Evolutionary conservation across 2,113 vertebrate genomes (phyloP).

Genomic region (Entelurus aequoreus): DNA sequence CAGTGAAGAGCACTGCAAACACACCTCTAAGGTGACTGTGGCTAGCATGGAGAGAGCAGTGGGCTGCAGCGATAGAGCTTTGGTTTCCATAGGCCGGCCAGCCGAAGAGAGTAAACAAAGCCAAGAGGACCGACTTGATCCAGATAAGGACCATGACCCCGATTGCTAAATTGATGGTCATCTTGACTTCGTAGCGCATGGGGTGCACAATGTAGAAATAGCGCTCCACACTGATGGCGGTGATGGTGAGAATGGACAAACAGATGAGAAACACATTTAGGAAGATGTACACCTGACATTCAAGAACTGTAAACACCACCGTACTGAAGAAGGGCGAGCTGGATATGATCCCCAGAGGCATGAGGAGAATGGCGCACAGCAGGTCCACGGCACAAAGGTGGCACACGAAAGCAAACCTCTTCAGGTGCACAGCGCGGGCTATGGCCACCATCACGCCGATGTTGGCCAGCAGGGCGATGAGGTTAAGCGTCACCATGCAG

Average conservation of each 20-base stretch:
- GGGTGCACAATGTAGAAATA: conserved; percentile 92
- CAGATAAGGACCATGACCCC: conserved; percentile 79
- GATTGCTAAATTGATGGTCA: conserved; percentile 79
- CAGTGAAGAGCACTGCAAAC: conserved; percentile 82
- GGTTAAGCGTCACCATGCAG: conserved; percentile 81
- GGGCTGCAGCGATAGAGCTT: conserved; percentile 76
- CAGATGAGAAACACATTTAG: conserved; percentile 87
- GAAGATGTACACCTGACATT: conserved; percentile 84
- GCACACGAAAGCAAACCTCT: conserved; percentile 84
- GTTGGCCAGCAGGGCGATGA: conserved; percentile 83
- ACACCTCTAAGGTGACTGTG: conserved; percentile 75
- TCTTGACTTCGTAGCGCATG: conserved; percentile 84
- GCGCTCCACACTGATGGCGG: conserved; percentile 85
- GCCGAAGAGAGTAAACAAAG: conserved; percentile 75
- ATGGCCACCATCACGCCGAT: conserved; percentile 80
- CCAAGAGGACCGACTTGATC: conserved; percentile 77
- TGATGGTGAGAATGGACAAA: conserved; percentile 86
- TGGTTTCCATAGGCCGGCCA: conserved; percentile 73
- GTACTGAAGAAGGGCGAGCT: conserved; percentile 82
- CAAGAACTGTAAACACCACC: conserved; percentile 77
- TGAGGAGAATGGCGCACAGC: conserved; percentile 86
- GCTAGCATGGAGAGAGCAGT: conserved; percentile 81
- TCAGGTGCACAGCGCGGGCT: conserved; percentile 80
- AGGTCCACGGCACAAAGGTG: conserved; percentile 89
- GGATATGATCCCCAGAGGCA: conserved; percentile 87